Percentiles rank a stretch among this genome's conserved stretches.
Conservation (phyloP, 2,113 vertebrate species). For the Egretta garzetta region DNA sequence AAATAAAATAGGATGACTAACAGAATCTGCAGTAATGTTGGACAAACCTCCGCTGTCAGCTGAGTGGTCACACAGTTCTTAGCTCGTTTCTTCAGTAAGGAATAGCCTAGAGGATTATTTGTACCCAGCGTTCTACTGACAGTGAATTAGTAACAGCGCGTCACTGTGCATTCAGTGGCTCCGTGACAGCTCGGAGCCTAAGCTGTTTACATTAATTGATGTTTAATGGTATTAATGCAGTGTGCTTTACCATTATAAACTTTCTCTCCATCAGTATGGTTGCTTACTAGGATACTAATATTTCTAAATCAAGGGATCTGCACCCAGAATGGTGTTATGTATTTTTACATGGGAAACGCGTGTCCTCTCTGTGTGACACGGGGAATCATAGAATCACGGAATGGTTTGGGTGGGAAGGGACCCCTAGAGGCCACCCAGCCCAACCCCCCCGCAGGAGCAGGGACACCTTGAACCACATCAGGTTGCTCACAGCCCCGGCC, state of each 20-base stretch:
- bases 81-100: conserved; percentile 50
- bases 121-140: conserved; percentile 51
- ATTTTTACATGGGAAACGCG: neutral
- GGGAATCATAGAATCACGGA: neutral
- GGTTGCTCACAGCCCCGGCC: too few species aligned
- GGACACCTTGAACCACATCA: too few species aligned
- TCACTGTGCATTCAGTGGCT: conserved; percentile 46
- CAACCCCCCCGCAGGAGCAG: too few species aligned
- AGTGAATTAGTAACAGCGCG: conserved; percentile 64
- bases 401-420: too few species aligned
- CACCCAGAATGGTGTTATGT: neutral
- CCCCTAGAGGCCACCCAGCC: too few species aligned
- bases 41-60: conserved; percentile 60
- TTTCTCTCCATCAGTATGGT: conserved; percentile 13
- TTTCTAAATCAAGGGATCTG: conserved; percentile 7
- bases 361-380: neutral
- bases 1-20: conserved; percentile 17
- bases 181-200: conserved; percentile 57
- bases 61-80: conserved; percentile 76
- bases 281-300: conserved; percentile 20
- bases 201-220: conserved; percentile 68
- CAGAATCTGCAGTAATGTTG: conserved; percentile 47
- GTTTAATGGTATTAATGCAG: conserved; percentile 54
- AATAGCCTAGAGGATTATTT: conserved; percentile 55
- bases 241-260: conserved; percentile 56